phyloP scores from a whole-genome alignment of 2,888 invertebrate genomes.

The Parnassius apollo region DNA sequence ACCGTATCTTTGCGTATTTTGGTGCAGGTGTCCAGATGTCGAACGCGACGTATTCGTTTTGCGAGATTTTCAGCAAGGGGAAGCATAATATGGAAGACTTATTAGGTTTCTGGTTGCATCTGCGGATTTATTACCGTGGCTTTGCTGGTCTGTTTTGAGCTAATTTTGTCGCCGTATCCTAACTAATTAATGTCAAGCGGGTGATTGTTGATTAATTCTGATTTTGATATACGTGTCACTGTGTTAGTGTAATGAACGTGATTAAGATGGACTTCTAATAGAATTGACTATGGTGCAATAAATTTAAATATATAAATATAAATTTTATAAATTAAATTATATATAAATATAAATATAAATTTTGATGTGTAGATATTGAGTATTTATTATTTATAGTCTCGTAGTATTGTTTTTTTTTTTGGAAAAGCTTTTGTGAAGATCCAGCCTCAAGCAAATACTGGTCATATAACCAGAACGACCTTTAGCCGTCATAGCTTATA shows the following conservation, averaged over 20 bases:
- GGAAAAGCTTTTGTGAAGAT: no score
- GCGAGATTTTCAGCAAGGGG: constrained; percentile 49
- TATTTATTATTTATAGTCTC: no score
- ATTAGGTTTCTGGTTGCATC: constrained; percentile 52
- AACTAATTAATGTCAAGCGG: constrained; percentile 60
- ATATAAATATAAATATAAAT: no score
- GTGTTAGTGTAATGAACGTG: constrained; percentile 35
- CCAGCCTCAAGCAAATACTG: no score
- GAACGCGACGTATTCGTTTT: constrained; percentile 55
- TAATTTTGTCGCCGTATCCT: constrained; percentile 53
- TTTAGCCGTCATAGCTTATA: no score
- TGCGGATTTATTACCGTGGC: constrained; percentile 63
- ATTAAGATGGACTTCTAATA: constrained; percentile 13
- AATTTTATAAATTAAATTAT: no score
- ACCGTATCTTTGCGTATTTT: constrained; percentile 69
- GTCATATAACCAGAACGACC: no score
- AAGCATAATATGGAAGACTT: constrained; percentile 54
- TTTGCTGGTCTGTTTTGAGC: constrained; percentile 45
- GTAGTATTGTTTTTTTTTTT: no score
- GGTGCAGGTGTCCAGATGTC: constrained; percentile 78
- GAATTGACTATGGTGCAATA: constrained; percentile 1
- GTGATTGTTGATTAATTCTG: constrained; percentile 62
- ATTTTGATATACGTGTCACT: constrained; percentile 58
- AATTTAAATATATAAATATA: no score
- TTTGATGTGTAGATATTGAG: no score